Conservation (phyloP, 2,113 vertebrate genomes). For the Microtus montanus region DNA sequence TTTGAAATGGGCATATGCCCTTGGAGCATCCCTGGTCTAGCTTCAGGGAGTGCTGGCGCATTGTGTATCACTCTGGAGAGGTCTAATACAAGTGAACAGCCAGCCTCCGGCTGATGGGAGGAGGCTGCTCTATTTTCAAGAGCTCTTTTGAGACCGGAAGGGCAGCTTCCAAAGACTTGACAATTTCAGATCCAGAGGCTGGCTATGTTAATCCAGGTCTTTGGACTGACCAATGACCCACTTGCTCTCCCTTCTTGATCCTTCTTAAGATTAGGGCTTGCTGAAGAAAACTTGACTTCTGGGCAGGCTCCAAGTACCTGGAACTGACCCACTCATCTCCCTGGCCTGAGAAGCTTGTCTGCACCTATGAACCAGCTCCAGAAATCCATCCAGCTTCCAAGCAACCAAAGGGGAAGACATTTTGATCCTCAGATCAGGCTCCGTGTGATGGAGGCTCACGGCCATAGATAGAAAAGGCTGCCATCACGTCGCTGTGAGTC, state of each 20-base stretch:
- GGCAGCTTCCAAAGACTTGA: neutral
- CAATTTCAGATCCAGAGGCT: neutral
- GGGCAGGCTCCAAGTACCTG: neutral
- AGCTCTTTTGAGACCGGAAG: neutral
- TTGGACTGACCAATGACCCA: fast-evolving
- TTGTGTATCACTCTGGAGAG: neutral
- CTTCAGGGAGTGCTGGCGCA: fast-evolving
- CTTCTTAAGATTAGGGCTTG: no score
- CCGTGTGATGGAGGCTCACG: neutral
- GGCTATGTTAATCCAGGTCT: fast-evolving
- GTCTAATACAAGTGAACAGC: neutral
- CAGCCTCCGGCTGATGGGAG: fast-evolving
- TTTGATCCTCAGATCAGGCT: no score
- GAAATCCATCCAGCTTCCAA: neutral
- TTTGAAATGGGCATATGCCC: fast-evolving
- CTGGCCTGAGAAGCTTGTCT: neutral
- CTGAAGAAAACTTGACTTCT: neutral
- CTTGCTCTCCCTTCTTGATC: fast-evolving
- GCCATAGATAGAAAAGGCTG: fast-evolving
- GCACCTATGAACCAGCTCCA: fast-evolving
- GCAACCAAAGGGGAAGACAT: fast-evolving
- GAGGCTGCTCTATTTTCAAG: neutral
- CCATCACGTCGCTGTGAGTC: fast-evolving
- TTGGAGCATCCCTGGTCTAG: neutral
- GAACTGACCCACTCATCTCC: neutral